Evolutionary conservation across 2,888 invertebrate species (phyloP).

Genomic region (Melipona bicolor): DNA sequence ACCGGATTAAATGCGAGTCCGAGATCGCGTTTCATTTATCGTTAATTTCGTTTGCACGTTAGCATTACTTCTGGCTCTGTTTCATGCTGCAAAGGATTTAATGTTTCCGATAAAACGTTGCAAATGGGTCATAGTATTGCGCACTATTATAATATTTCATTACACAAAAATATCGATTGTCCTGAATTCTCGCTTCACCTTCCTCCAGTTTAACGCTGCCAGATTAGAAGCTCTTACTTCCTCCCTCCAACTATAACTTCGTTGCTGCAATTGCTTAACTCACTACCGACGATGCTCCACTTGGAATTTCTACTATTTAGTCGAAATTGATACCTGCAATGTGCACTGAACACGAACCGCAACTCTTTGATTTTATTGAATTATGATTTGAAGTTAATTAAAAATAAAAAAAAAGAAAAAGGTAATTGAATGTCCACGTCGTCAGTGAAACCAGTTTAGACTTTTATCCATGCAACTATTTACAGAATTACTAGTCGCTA

Average conservation of each 20-base stretch:
- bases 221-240: not conserved
- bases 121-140: slow-evolving; percentile 9
- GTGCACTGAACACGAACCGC: not conserved
- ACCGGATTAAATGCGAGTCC: slow-evolving; percentile 3
- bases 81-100: slow-evolving; percentile 12
- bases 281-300: not conserved
- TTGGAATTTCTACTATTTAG: not conserved
- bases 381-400: not conserved
- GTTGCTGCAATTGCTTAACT: not conserved
- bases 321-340: not conserved
- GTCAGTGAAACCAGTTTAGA: too few relatives aligned
- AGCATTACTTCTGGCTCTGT: slow-evolving; percentile 9
- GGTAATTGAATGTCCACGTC: too few relatives aligned
- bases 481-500: too few relatives aligned
- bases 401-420: not conserved
- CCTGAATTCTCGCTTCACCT: not conserved
- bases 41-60: slow-evolving; percentile 21
- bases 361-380: not conserved
- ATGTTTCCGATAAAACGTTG: slow-evolving; percentile 12
- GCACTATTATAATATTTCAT: slow-evolving; percentile 16
- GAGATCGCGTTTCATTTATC: slow-evolving; percentile 14
- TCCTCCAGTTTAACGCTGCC: not conserved
- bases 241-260: not conserved
- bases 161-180: slow-evolving; percentile 23
- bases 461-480: too few relatives aligned